A percentile compares a stretch with the other conserved stretches of the same genome.
These are phyloP conservation scores for Notothenia coriiceps DNA, from an alignment of 2,113 vertebrate species.

Conservation along the genomic window DNA sequence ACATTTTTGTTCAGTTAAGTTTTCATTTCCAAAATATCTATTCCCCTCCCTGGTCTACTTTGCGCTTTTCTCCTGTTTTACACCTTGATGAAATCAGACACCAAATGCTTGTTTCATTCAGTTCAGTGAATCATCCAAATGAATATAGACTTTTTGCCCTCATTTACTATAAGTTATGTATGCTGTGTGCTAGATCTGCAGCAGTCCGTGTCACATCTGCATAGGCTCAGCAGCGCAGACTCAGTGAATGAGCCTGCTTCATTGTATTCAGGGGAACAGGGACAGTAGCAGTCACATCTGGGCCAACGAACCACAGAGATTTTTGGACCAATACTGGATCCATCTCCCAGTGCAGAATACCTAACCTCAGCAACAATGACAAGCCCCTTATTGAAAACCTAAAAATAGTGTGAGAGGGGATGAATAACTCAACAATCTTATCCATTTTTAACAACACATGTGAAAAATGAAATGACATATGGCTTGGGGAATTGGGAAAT, in stretches of 20 bases:
- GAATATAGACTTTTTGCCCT: slow-evolving; percentile 47
- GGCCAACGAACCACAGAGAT: slow-evolving; percentile 36
- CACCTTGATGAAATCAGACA: slow-evolving; percentile 49
- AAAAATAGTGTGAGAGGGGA: slow-evolving; percentile 59
- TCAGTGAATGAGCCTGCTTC: slow-evolving; percentile 38
- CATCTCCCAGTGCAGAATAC: slow-evolving; percentile 24
- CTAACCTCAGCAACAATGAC: slow-evolving; percentile 41
- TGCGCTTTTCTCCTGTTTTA: slow-evolving; percentile 20
- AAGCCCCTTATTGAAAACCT: slow-evolving; percentile 51
- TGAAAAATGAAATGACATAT: slow-evolving; percentile 51
- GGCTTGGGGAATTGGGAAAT: slow-evolving; percentile 27
- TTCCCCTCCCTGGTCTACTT: not conserved
- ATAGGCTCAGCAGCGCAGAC: slow-evolving; percentile 35
- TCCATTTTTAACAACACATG: slow-evolving; percentile 60
- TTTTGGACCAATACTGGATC: slow-evolving; percentile 26
- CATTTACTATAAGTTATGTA: slow-evolving; percentile 43
- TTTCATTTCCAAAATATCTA: not conserved
- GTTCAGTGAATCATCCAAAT: slow-evolving; percentile 50
- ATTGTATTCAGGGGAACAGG: slow-evolving; percentile 10
- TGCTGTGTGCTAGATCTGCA: slow-evolving; percentile 43
- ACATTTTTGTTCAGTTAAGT: not conserved
- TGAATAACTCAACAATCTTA: slow-evolving; percentile 50
- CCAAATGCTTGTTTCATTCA: slow-evolving; percentile 37
- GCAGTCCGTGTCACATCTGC: slow-evolving; percentile 51
- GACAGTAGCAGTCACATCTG: slow-evolving; percentile 53